Percentiles rank a stretch among this genome's conserved stretches.
Evolutionary conservation across 2,797 vertebrate genomes (phyloP).

Genomic region (Chaetodon trifasciatus): DNA sequence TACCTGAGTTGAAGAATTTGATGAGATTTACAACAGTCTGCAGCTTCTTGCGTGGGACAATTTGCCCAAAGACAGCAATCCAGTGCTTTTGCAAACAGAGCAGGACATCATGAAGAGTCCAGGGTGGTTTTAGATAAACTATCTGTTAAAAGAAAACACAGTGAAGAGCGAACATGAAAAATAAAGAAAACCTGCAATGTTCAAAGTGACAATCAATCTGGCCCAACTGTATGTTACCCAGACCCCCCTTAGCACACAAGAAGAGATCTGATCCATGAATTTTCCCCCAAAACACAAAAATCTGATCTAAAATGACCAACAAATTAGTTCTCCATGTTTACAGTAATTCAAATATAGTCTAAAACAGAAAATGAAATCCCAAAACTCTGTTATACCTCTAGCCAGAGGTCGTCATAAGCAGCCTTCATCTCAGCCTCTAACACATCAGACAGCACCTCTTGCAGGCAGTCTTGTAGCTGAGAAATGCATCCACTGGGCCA

Average conservation of each 20-base stretch:
- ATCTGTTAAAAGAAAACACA: slow-evolving; percentile 82
- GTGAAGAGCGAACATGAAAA: not conserved
- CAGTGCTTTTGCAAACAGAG: slow-evolving; percentile 94
- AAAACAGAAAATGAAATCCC: not conserved
- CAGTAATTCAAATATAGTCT: not conserved
- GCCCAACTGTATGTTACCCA: not conserved
- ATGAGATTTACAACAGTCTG: slow-evolving; percentile 85
- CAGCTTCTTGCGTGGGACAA: slow-evolving; percentile 85
- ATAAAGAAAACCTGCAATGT: not conserved
- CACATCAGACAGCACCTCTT: slow-evolving; percentile 88
- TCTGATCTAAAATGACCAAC: not conserved
- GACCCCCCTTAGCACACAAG: not conserved
- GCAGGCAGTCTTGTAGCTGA: slow-evolving; percentile 88
- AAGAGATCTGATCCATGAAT: not conserved
- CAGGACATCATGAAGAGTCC: slow-evolving; percentile 89
- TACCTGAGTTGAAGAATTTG: slow-evolving; percentile 88
- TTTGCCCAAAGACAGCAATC: slow-evolving; percentile 92
- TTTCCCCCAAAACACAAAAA: not conserved
- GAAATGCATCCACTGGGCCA: slow-evolving; percentile 77
- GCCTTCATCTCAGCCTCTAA: slow-evolving; percentile 94
- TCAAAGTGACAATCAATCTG: not conserved
- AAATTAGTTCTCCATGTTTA: not conserved
- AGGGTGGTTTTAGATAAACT: slow-evolving; percentile 91
- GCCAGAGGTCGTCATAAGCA: slow-evolving; percentile 90
- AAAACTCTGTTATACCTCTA: slow-evolving; percentile 83